Base-by-base conservation (phyloP, 2,113 vertebrate genomes). In the Brachypteracias leptosomus region DNA sequence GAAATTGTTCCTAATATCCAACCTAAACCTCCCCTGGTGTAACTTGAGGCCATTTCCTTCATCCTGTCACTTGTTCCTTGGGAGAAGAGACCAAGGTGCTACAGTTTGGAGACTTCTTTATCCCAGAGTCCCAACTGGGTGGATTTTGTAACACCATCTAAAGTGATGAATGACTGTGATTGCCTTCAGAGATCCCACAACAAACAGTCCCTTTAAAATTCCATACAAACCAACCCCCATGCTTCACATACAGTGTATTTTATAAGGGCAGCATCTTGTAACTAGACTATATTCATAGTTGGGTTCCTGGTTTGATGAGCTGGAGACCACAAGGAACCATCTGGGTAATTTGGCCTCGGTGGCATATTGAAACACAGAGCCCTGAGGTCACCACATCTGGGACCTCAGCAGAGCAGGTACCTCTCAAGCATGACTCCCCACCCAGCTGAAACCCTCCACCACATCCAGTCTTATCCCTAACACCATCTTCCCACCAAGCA, bases 201-300 rank as follows among this genome's bases (percentile, higher is more conserved):
- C 25, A 75, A 87, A 9, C 13, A 10, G 26, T 20, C 10, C 14
- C 72, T 78, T 52, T 33, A 63, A 38, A 79, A 36, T 7, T 11
- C 28, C 7, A 10, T 8, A 26, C 51, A 49, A 54, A 70, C 40
- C 55, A 42, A 70, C 12, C 4, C 16, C 28, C 20, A 9, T 5
- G 21, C 33, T 17, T 40, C 36, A 7, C 0, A 3, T 16, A 11
- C 0, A 54, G n/a, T 9, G 25, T 10, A 13, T 33, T 67, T 51
- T 9, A 9, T 19, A 26, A 51, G 49, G 0, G 10, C 46, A 6
- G 10, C 7, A 4, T 11, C 77, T 49, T 16, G 40, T 8, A 33
- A 47, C 42, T 15, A 42, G 15, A 15, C 42, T 42, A 26, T 16
- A 24, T 31, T 20, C 49, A 51, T 6, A 44, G 13, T 1, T 33